These are phyloP conservation scores for Hyposoter dolosus DNA, from an alignment of 2,888 invertebrate genomes.

Conservation along the genomic window DNA sequence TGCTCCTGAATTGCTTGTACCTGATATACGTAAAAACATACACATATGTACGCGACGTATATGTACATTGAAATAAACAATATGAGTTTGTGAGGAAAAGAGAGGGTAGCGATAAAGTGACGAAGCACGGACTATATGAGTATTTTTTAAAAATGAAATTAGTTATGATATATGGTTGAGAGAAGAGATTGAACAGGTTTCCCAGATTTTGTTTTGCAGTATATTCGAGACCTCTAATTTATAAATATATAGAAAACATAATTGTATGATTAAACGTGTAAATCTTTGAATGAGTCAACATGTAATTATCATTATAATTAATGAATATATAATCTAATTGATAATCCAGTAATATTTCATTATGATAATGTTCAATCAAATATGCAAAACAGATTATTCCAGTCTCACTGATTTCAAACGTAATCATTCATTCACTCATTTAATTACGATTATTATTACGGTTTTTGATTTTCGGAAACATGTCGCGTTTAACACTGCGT, in stretches of 20 bases:
- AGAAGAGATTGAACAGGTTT: conserved; percentile 28
- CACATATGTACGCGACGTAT: not conserved
- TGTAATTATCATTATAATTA: not conserved
- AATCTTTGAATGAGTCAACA: not conserved
- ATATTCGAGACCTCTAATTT: not conserved
- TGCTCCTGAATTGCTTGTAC: conserved; percentile 73
- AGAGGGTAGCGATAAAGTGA: conserved; percentile 53
- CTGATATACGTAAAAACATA: conserved; percentile 21
- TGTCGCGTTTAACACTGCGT: not conserved
- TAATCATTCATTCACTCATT: not conserved
- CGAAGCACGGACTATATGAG: conserved; percentile 19
- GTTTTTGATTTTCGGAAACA: not conserved
- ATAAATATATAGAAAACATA: not conserved
- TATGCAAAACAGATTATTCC: not conserved
- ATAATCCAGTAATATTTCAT: not conserved
- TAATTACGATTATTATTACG: not conserved
- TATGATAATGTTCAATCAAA: not conserved
- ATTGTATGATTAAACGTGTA: not conserved
- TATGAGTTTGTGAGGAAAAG: not conserved
- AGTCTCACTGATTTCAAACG: not conserved
- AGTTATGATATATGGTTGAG: conserved; percentile 35
- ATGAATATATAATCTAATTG: not conserved
- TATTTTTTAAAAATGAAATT: not conserved
- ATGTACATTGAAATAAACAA: not conserved
- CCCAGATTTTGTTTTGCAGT: not conserved